Percentiles rank a stretch among this genome's conserved stretches.
Evolutionary conservation across 2,797 vertebrate species (phyloP).

Genomic region (Chloroceryle amazona): DNA sequence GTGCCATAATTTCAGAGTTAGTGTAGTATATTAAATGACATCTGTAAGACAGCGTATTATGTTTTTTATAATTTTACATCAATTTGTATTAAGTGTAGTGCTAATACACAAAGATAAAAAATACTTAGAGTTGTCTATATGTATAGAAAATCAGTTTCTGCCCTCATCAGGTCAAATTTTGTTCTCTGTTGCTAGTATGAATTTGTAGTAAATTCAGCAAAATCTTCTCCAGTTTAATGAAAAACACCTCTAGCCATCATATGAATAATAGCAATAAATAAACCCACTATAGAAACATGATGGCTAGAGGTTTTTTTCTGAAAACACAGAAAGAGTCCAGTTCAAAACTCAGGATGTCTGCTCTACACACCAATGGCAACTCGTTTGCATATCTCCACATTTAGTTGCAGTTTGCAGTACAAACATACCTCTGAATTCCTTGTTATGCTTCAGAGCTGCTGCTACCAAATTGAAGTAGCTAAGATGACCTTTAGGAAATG

Average conservation of each 20-base stretch:
- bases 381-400: rapidly evolving
- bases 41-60: neutral
- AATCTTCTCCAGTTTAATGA: neutral
- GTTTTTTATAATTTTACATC: slow-evolving; percentile 5
- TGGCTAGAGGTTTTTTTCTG: neutral
- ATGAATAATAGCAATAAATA: neutral
- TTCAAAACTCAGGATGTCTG: neutral
- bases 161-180: neutral
- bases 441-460: neutral
- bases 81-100: neutral
- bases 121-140: neutral
- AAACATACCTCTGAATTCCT: neutral
- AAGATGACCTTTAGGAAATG: neutral
- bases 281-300: neutral
- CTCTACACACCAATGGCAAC: neutral
- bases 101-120: neutral
- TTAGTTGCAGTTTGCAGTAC: neutral
- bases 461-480: neutral
- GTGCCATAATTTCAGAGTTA: neutral
- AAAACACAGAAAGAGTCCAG: neutral
- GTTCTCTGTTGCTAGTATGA: neutral
- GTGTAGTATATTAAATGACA: neutral
- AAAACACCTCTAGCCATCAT: neutral
- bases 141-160: neutral
- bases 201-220: neutral